Evolutionary conservation across 1,140 invertebrate species (phyloP).

Genomic region (Platyscapa corneri): DNA sequence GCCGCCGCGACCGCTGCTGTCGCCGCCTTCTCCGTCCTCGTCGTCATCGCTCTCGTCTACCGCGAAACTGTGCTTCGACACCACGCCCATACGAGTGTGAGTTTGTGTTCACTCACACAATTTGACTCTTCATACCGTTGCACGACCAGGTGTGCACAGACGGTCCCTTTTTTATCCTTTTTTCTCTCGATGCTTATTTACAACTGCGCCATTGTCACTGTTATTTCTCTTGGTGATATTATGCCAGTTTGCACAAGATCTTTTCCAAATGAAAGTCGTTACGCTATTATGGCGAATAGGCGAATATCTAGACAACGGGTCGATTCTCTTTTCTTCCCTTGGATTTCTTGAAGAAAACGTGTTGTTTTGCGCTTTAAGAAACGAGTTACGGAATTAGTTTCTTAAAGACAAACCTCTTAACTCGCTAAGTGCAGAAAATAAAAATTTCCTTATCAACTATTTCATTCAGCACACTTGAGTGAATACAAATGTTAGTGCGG

Average conservation of each 20-base stretch:
- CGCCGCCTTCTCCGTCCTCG: background rate
- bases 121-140: background rate
- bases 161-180: background rate
- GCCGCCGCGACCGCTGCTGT: background rate
- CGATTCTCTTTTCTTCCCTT: background rate
- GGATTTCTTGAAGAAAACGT: background rate
- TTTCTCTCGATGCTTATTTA: conserved; percentile 10
- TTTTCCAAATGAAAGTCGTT: background rate
- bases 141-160: background rate
- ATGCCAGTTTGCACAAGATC: background rate
- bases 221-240: background rate
- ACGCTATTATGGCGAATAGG: background rate
- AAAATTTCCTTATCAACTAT: background rate
- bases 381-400: background rate
- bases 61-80: conserved; percentile 13
- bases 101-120: background rate
- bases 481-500: background rate
- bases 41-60: background rate
- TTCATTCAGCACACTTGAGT: background rate
- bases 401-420: background rate
- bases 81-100: conserved; percentile 32
- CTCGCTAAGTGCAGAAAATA: background rate
- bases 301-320: background rate
- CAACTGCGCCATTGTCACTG: background rate
- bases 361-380: background rate